Base-by-base conservation (phyloP, 1,140 invertebrate genomes). In the Kradibia gibbosae region DNA sequence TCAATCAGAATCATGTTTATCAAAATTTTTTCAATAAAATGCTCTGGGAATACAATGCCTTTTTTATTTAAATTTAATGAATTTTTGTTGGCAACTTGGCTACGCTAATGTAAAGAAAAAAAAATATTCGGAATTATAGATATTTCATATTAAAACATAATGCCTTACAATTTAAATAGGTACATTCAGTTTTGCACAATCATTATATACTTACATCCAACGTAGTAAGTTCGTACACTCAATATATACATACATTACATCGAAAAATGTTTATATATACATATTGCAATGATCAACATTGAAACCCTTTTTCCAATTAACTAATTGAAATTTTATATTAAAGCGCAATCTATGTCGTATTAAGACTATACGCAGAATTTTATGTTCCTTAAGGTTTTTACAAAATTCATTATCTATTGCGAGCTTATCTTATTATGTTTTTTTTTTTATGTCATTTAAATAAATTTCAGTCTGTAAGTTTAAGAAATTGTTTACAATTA, bases 91-190 rank as follows among this genome's bases (percentile, higher is more conserved):
- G 7, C 42, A 8, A 45, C 13, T 45, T 45, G 5, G 5, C 7
- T 45, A 45, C 5, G 13, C 13, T 45, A 45, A 45, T 5, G 13
- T 45, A 45, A 45, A 45, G 13, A 13, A 5, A 45, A 8, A 45
- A 5, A 13, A 45, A 45, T 45, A 45, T 45, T 5, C 42, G 13
- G 7, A 45, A 8, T 45, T 45, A 8, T 45, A 5, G 42, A 45
- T 45, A n/a, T 13, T 45, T 13, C 42, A 45, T 13, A 45, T 45
- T 8, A 45, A 8, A 45, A 45, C 22, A 36, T 67, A 28, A 76
- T 83, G n/a, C 39, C 82, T 84, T 86, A 86, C 25, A 77, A 80
- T 74, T 82, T 86, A 87, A 88, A 85, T 85, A 88, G 81, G 84
- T 86, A 87, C 85, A 84, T 57, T 82, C 76, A 83, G 76, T 67